Evolutionary conservation across 2,797 vertebrate genomes (phyloP).

Genomic region (Trachops cirrhosus): DNA sequence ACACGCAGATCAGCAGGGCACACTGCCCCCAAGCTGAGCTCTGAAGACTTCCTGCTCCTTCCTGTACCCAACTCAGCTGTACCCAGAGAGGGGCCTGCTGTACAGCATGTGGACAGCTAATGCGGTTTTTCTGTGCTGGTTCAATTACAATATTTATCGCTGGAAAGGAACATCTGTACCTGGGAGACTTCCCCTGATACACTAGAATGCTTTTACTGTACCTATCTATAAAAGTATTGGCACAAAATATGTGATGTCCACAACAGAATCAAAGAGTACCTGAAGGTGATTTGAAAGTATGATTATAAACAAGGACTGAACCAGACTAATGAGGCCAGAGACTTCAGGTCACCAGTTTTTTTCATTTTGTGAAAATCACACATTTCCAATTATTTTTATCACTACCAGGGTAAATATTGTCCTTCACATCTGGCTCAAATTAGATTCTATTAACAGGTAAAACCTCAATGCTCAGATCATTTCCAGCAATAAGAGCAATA

Average conservation of each 20-base stretch:
- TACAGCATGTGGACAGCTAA: background rate
- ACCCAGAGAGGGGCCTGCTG: background rate
- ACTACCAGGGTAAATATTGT: background rate
- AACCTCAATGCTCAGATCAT: background rate
- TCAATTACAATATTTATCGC: background rate
- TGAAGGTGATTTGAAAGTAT: slow-evolving; percentile 31
- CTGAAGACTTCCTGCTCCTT: background rate
- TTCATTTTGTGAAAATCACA: slow-evolving; percentile 27
- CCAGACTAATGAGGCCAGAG: background rate
- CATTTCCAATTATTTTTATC: slow-evolving; percentile 39
- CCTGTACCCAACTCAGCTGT: background rate
- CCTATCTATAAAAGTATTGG: background rate
- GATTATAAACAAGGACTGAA: background rate
- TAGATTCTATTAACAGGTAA: slow-evolving; percentile 14
- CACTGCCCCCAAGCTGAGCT: background rate
- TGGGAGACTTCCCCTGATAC: background rate
- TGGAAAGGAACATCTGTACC: background rate
- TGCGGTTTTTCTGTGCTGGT: background rate
- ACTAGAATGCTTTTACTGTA: background rate
- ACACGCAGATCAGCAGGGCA: background rate
- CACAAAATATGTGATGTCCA: background rate
- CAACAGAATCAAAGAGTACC: background rate
- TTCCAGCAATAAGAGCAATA: background rate
- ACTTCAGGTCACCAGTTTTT: background rate
- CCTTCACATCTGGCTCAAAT: slow-evolving; percentile 53